Conservation (phyloP, 2,888 invertebrate species). For the Euplexia lucipara region DNA sequence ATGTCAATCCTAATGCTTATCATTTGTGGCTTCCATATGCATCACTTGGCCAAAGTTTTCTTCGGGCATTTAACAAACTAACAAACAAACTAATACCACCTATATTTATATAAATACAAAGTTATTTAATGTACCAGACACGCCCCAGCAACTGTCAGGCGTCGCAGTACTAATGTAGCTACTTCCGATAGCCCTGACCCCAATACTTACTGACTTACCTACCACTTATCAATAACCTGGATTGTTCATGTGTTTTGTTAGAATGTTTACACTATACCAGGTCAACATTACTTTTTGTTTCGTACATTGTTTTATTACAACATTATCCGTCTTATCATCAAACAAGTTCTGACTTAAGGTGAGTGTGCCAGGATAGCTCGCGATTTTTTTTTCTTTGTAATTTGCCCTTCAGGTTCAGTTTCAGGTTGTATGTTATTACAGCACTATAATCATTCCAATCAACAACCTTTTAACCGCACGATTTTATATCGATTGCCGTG, state of each 20-base stretch:
- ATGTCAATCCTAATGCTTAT: too few species aligned
- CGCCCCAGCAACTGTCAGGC: slow-evolving; percentile 5
- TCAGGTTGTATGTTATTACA: too few species aligned
- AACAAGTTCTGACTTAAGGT: too few species aligned
- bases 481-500: too few species aligned
- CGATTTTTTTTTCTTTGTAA: too few species aligned
- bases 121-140: neutral
- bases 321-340: slow-evolving; percentile 1
- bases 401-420: too few species aligned
- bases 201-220: slow-evolving; percentile 18
- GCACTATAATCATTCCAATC: too few species aligned
- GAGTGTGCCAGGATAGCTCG: too few species aligned
- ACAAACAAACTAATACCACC: neutral
- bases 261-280: neutral
- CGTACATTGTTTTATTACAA: neutral
- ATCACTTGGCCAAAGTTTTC: too few species aligned
- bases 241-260: slow-evolving; percentile 2
- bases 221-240: slow-evolving; percentile 41
- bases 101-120: neutral
- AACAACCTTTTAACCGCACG: too few species aligned
- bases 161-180: slow-evolving; percentile 23
- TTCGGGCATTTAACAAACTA: too few species aligned
- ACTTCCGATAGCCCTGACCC: slow-evolving; percentile 60
- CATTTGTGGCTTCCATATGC: too few species aligned
- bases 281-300: neutral